phyloP scores from a whole-genome alignment of 2,797 vertebrate genomes.

The Lagodon rhomboides region DNA sequence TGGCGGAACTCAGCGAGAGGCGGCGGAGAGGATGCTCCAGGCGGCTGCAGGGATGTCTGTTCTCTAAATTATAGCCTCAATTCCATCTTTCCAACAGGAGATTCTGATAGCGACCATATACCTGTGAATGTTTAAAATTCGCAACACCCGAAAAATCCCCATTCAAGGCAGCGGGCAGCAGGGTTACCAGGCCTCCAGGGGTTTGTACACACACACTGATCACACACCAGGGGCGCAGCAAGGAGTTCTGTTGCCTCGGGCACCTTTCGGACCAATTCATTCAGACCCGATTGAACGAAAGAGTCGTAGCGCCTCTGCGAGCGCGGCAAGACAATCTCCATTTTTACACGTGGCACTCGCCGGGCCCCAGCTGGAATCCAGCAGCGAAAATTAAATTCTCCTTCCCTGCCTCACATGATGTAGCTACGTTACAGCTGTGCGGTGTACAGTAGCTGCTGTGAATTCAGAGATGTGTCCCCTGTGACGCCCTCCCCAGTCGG shows the following conservation, averaged over 20 bases:
- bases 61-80: neutral
- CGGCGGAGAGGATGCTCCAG: conserved; percentile 13
- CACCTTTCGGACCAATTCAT: conserved; percentile 48
- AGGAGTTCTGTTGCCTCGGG: conserved; percentile 6
- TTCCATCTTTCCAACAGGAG: conserved; percentile 3
- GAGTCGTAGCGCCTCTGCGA: neutral
- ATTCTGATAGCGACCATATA: conserved; percentile 15
- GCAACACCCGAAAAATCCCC: neutral
- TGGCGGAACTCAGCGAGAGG: conserved; percentile 61
- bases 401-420: conserved; percentile 11
- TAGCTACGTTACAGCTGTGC: conserved; percentile 20
- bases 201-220: conserved; percentile 28
- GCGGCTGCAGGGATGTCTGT: neutral
- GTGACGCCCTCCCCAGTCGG: neutral
- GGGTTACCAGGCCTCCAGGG: conserved; percentile 17
- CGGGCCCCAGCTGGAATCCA: conserved; percentile 35
- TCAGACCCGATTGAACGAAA: conserved; percentile 18
- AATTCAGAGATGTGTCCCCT: conserved; percentile 11
- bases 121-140: conserved; percentile 18
- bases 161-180: conserved; percentile 7
- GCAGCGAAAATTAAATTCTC: conserved; percentile 14
- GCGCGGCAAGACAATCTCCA: conserved; percentile 23
- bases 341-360: conserved; percentile 32
- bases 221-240: conserved; percentile 34
- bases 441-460: neutral